Base-by-base conservation (phyloP, 2,113 vertebrate genomes). In the Cyanoderma ruficeps region DNA sequence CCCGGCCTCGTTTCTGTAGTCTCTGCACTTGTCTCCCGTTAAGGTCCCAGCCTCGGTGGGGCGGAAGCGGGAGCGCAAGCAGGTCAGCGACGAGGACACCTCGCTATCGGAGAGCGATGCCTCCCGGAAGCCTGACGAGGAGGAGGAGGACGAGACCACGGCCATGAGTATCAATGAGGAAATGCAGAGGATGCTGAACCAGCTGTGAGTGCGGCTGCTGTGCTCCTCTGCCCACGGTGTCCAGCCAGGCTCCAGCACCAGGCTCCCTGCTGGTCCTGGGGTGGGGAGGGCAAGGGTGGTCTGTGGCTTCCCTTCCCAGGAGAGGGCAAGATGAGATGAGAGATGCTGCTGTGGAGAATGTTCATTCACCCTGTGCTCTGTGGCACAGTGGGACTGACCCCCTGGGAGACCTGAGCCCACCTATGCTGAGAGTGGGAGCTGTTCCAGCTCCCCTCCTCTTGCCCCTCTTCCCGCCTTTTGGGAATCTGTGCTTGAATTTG, bases 141-240 rank as follows among this genome's bases (percentile, higher is more conserved):
- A 98, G 57, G 98, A 98, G 35, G 98, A 98, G 94, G 98, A 98
- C 0, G 98, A 98, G 95, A 98, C 97, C 97, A 94, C 95, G n/a
- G 98, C 98, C 98, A 98, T 89, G 98, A 94, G 98, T 98, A 99
- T 99, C 97, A 99, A 99, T 77, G 99, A 99, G 97, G 99, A 99
- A 97, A 99, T 99, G 99, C 99, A 99, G 97, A 98, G 99, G 95
- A 99, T 99, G 99, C 98, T 99, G 89, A 99, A 98, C 96, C 99
- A 99, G 89, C 98, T 99, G 99, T 99, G 97, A 99, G 99, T 98
- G 94, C 15, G 3, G 93, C 90, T 68, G 90, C 80, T 44, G 53
- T 9, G 27, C 77, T 8, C 46, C 37, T 87, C 84, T 64, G 83
- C 84, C 3, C 1, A 0, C 0, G 3, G 18, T 6, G 1, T 17